A percentile compares a stretch with the other conserved stretches of the same genome.
Conservation (phyloP, 2,113 vertebrate species). For the Astur gentilis region DNA sequence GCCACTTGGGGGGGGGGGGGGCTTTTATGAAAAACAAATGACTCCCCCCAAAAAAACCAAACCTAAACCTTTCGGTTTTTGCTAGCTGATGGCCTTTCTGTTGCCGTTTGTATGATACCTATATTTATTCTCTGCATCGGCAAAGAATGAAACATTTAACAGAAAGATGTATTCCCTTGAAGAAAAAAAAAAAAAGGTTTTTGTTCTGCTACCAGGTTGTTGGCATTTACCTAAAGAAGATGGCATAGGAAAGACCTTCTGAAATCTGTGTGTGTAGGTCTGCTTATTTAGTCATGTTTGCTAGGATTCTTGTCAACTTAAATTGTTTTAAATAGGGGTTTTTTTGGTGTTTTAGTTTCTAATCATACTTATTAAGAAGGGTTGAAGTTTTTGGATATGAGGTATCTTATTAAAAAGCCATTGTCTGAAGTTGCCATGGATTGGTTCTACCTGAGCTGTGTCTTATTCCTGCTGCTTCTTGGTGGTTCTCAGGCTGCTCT, state of each 20-base stretch:
- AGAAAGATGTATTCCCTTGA: not conserved
- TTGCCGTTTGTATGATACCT: not conserved
- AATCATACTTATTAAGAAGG: not conserved
- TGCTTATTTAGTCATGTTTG: not conserved
- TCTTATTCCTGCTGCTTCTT: not conserved
- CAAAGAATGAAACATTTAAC: not conserved
- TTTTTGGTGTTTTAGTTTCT: not conserved
- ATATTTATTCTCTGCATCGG: not conserved
- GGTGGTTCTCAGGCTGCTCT: not conserved
- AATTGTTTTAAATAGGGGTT: not conserved
- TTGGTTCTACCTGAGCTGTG: not conserved
- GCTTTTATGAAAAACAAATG: too few species aligned
- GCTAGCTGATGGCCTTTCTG: not conserved
- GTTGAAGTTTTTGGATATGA: not conserved
- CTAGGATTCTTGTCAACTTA: not conserved
- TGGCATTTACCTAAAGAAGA: not conserved
- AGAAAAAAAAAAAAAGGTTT: not conserved
- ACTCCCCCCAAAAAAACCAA: not conserved
- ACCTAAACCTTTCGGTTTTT: not conserved
- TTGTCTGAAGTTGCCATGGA: not conserved
- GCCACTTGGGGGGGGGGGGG: too few species aligned
- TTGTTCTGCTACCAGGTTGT: not conserved
- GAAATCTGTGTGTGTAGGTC: not conserved
- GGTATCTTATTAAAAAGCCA: not conserved
- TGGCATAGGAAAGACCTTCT: not conserved